phyloP scores from a whole-genome alignment of 2,888 invertebrate genomes.

The Pachycephus smyrnensis region DNA sequence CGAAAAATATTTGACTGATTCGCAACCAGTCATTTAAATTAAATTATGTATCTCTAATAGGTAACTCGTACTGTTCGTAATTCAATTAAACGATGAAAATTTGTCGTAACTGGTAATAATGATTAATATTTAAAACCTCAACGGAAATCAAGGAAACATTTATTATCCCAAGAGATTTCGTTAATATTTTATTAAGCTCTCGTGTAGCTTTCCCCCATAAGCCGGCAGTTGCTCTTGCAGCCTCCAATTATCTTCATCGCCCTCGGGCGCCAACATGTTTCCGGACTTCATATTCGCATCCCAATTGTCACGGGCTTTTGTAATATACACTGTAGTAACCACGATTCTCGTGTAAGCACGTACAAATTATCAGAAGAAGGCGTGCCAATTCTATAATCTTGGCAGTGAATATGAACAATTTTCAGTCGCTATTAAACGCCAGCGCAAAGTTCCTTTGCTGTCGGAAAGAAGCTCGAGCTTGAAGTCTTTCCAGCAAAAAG shows the following conservation, averaged over 20 bases:
- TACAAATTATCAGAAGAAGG: constrained; percentile 1
- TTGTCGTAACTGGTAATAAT: neutral
- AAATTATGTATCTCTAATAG: neutral
- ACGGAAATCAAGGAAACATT: neutral
- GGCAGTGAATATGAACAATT: neutral
- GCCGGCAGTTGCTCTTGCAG: constrained; percentile 19
- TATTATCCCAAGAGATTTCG: neutral
- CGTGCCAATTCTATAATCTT: neutral
- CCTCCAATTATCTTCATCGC: constrained; percentile 29
- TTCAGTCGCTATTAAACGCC: neutral
- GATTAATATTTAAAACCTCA: neutral
- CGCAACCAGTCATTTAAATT: neutral
- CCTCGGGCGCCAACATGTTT: constrained; percentile 23
- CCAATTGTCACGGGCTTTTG: constrained; percentile 26
- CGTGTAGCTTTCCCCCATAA: neutral
- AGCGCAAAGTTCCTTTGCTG: neutral
- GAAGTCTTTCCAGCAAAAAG: neutral
- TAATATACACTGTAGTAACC: neutral
- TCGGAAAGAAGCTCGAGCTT: neutral
- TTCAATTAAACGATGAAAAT: neutral
- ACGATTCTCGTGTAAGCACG: neutral
- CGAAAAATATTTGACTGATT: neutral
- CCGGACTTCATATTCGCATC: constrained; percentile 1
- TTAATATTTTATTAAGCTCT: neutral
- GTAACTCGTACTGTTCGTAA: neutral